These are phyloP conservation scores for Petrophora chlorosata DNA, from an alignment of 2,888 invertebrate species.

Conservation along the genomic window DNA sequence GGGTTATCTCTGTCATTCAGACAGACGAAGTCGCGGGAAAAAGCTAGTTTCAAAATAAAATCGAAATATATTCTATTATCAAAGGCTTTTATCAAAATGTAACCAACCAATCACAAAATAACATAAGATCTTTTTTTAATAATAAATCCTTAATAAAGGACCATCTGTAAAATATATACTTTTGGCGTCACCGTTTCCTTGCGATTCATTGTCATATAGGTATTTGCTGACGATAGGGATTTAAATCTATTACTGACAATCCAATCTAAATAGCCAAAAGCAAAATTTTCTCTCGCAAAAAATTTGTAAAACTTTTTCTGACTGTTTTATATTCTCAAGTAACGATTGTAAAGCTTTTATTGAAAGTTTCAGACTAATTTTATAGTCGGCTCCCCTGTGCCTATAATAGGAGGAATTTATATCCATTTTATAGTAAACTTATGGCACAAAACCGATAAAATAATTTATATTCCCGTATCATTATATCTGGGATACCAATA, in stretches of 20 bases:
- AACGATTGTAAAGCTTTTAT: slow-evolving; percentile 30
- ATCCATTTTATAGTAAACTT: slow-evolving; percentile 35
- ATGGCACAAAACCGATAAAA: slow-evolving; percentile 35
- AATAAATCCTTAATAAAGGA: no score
- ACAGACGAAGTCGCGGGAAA: no score
- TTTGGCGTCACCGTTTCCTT: slow-evolving; percentile 33
- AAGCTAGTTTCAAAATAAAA: no score
- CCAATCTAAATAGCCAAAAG: slow-evolving; percentile 15
- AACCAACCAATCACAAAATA: no score
- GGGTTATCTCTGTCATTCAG: no score
- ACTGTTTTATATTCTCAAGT: slow-evolving; percentile 28
- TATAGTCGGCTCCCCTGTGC: slow-evolving; percentile 20
- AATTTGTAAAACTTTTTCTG: slow-evolving; percentile 28
- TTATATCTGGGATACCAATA: slow-evolving; percentile 44
- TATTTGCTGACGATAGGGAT: slow-evolving; percentile 4
- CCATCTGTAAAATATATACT: no score
- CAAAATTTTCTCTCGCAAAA: slow-evolving; percentile 27
- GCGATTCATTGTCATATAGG: no score
- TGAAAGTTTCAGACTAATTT: slow-evolving; percentile 32
- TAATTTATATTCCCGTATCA: slow-evolving; percentile 42
- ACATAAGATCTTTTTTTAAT: no score
- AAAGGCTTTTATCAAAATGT: no score
- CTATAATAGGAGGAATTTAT: slow-evolving; percentile 31
- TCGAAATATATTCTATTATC: no score
- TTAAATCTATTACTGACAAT: slow-evolving; percentile 16